phyloP scores from a whole-genome alignment of 2,797 vertebrate genomes.

The Cirrhinus mrigala region DNA sequence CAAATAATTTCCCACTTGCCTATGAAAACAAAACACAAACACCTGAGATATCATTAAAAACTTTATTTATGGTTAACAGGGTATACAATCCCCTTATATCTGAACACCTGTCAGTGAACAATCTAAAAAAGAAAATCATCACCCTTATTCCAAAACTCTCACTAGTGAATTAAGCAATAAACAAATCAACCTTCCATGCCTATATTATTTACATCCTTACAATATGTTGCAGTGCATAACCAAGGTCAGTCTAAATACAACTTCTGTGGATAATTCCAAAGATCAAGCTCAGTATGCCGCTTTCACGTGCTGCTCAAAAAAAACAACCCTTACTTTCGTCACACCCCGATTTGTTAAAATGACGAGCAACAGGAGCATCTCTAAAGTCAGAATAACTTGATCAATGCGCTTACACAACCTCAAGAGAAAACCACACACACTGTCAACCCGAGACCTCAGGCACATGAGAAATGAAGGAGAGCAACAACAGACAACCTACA shows the following conservation, averaged over 20 bases:
- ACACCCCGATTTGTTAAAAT: background rate
- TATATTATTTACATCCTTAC: constrained; percentile 52
- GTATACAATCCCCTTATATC: constrained; percentile 23
- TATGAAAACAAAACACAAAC: background rate
- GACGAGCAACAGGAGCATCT: background rate
- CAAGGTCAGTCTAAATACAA: background rate
- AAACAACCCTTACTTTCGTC: background rate
- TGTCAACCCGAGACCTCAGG: background rate
- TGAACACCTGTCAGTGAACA: constrained; percentile 18
- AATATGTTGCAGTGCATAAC: constrained; percentile 25
- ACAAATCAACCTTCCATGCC: background rate
- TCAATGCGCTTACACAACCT: background rate
- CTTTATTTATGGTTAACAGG: constrained; percentile 16
- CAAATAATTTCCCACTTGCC: background rate
- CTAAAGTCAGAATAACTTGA: constrained; percentile 15
- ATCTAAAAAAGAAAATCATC: background rate
- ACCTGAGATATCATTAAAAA: background rate
- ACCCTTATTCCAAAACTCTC: constrained; percentile 27
- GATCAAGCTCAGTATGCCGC: background rate
- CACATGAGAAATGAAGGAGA: constrained; percentile 12
- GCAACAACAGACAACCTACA: background rate
- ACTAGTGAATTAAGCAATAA: background rate
- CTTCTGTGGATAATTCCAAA: constrained; percentile 2
- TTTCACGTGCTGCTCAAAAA: background rate
- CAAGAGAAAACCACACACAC: background rate